Conservation (phyloP, 2,888 invertebrate genomes). For the Agrotis exclamationis region DNA sequence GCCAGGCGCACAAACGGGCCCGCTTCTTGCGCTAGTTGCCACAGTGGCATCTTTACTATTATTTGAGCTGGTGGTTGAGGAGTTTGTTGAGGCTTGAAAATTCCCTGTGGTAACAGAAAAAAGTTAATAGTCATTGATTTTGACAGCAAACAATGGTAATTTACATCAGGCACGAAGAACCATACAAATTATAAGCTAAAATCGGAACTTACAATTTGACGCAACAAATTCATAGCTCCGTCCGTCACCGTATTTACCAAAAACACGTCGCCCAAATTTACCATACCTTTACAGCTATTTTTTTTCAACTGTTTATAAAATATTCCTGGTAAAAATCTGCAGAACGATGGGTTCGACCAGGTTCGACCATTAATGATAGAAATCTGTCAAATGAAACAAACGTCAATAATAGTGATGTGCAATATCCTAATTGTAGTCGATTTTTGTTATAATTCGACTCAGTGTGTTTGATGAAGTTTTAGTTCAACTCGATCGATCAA, state of each 20-base stretch:
- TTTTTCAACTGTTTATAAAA: constrained; percentile 68
- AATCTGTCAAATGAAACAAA: constrained; percentile 19
- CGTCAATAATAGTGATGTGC: constrained; percentile 15
- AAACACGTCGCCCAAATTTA: constrained; percentile 84
- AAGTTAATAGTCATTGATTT: constrained; percentile 7
- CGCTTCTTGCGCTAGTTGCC: constrained; percentile 92
- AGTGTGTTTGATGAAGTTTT: neutral
- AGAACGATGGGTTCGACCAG: constrained; percentile 12
- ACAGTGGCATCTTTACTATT: constrained; percentile 90
- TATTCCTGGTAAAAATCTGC: constrained; percentile 20
- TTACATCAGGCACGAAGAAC: constrained; percentile 28
- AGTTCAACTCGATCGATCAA: too few relatives aligned
- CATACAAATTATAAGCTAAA: constrained; percentile 33
- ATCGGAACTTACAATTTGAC: constrained; percentile 85
- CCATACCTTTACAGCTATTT: constrained; percentile 83
- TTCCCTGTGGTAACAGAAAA: constrained; percentile 77
- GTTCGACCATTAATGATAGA: constrained; percentile 42
- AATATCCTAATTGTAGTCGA: neutral
- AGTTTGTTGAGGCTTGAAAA: constrained; percentile 80
- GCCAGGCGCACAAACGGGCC: constrained; percentile 94
- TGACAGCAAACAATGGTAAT: constrained; percentile 7
- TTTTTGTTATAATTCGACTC: neutral
- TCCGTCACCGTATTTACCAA: constrained; percentile 89
- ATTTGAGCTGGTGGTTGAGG: constrained; percentile 74
- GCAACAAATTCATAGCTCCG: constrained; percentile 87